Conservation (phyloP, 2,888 invertebrate genomes). For the Micropterix aruncella region DNA sequence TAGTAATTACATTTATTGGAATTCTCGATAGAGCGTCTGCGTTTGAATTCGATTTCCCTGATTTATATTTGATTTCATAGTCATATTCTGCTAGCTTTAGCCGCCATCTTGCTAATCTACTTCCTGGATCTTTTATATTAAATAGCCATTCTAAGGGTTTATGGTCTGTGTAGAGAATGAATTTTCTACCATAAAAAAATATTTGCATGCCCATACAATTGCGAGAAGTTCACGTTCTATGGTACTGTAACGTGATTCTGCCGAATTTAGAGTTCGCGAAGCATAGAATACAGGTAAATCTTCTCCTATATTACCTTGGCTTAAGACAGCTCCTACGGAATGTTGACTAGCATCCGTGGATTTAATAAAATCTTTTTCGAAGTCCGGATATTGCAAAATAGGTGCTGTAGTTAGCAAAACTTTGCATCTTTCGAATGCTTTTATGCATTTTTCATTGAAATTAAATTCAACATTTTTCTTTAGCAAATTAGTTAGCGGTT, state of each 20-base stretch:
- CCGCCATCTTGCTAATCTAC: slow-evolving; percentile 19
- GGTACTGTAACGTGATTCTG: slow-evolving; percentile 15
- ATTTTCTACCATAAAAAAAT: slow-evolving; percentile 19
- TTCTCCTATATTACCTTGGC: slow-evolving; percentile 15
- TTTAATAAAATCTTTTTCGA: slow-evolving; percentile 15
- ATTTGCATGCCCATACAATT: slow-evolving; percentile 19
- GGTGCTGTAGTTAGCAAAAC: slow-evolving; percentile 14
- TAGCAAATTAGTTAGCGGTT: slow-evolving; percentile 13
- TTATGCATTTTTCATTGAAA: slow-evolving; percentile 10
- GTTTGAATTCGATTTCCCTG: slow-evolving; percentile 9
- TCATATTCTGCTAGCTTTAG: slow-evolving; percentile 17
- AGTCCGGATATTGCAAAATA: slow-evolving; percentile 19
- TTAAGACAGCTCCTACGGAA: slow-evolving; percentile 16
- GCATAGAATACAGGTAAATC: slow-evolving; percentile 16
- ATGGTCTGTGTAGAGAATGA: slow-evolving; percentile 22
- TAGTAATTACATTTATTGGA: slow-evolving; percentile 1
- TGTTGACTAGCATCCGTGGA: slow-evolving; percentile 17
- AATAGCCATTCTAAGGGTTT: slow-evolving; percentile 19
- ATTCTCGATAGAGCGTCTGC: slow-evolving; percentile 8
- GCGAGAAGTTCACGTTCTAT: slow-evolving; percentile 20
- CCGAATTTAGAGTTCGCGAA: slow-evolving; percentile 15
- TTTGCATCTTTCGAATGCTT: slow-evolving; percentile 15
- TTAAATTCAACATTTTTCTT: slow-evolving; percentile 13
- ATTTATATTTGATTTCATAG: slow-evolving; percentile 14
- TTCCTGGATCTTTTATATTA: slow-evolving; percentile 20